Base-by-base conservation (phyloP, 2,888 invertebrate species). In the Drosophila incognita region DNA sequence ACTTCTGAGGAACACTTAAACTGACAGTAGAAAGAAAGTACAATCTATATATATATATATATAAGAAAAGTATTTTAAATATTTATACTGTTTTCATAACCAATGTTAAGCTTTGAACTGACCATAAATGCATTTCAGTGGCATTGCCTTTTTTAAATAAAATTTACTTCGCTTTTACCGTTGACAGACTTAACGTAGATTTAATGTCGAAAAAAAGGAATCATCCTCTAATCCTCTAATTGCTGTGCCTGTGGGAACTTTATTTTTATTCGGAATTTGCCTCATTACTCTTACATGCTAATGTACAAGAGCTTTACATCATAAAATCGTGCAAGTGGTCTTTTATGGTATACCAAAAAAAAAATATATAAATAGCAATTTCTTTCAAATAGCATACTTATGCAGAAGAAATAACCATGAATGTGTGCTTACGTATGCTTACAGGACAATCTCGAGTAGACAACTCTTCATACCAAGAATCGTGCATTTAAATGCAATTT, bases 71-170 rank as follows among this genome's bases (percentile, higher is more conserved):
- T 75, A 66, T 76, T 80, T 59, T 80, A 75, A 42, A 69, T 78
- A 75, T 78, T 72, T 81, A 49, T 69, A 80, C 64, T 51, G 42
- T 58, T 66, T 74, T 74, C 67, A 65, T 67, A 74, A 51, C 46
- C 42, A 65, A 60, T 65, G 51, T 76, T 70, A 21, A 51, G 40
- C 24, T 29, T 46, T 24, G 52, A 71, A 64, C 58, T 71, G 61
- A 64, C 49, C 31, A 31, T 33, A 38, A 58, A 42, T 54, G 66
- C 61, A 74, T 64, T 76, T 76, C 42, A 18, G 42, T 36, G 21
- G 15, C 58, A 64, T 52, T n/a, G 60, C 27, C 60, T 48, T 53
- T 57, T 58, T 51, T 35, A 52, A 65, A 56, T 49, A 56, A 64
- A 67, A 15, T 48, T 6, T 54, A 18, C 48, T 48, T 31, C 18